Conservation (phyloP, 1,140 invertebrate species). For the Helicoverpa armigera region DNA sequence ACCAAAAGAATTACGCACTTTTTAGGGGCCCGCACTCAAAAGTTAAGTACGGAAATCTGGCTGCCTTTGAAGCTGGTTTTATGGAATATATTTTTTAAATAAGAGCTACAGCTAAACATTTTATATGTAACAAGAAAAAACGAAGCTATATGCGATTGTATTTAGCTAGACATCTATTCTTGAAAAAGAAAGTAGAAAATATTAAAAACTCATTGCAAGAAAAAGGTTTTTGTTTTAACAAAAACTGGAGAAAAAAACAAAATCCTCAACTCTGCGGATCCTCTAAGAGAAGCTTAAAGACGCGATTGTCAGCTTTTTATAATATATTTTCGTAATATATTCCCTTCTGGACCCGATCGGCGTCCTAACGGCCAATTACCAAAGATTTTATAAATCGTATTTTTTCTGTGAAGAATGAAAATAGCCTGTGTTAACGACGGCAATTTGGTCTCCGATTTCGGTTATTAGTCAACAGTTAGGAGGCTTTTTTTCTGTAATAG, state of each 20-base stretch:
- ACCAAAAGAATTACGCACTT: constrained; percentile 13
- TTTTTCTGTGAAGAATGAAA: constrained; percentile 11
- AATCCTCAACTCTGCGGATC: neutral
- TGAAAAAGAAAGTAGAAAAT: neutral
- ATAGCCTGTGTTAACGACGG: constrained; percentile 28
- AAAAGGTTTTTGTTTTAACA: neutral
- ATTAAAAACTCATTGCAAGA: neutral
- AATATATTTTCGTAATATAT: constrained; percentile 31
- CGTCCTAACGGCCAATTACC: constrained; percentile 25
- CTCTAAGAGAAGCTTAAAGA: neutral
- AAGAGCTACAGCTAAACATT: too few relatives aligned
- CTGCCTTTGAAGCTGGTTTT: neutral
- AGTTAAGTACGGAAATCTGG: neutral
- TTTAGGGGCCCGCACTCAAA: constrained; percentile 11
- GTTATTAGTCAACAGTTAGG: constrained; percentile 12
- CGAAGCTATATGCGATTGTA: too few relatives aligned
- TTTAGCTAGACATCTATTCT: too few relatives aligned
- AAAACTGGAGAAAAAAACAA: neutral
- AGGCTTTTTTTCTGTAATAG: neutral
- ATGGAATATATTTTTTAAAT: neutral
- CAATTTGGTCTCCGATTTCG: constrained; percentile 4
- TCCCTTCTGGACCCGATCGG: constrained; percentile 26
- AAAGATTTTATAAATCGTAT: constrained; percentile 29
- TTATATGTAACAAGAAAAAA: too few relatives aligned
- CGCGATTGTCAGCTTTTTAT: neutral